These are phyloP conservation scores for Hypomecis punctinalis DNA, from an alignment of 2,888 invertebrate species.

Conservation along the genomic window DNA sequence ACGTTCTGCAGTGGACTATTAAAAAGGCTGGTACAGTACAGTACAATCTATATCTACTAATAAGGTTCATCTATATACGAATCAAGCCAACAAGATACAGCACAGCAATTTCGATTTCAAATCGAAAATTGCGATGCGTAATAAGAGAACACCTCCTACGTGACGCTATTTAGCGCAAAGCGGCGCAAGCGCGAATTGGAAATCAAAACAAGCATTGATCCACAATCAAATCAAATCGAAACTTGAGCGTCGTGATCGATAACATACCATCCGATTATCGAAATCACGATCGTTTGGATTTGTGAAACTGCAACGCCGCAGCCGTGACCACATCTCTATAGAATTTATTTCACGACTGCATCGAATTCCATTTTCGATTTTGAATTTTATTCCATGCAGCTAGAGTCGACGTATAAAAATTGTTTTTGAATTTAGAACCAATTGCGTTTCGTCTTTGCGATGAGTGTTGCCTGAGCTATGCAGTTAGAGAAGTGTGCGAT, in stretches of 20 bases:
- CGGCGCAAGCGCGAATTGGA: conserved; percentile 83
- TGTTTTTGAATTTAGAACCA: conserved; percentile 28
- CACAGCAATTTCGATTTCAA: conserved; percentile 67
- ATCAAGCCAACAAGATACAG: conserved; percentile 51
- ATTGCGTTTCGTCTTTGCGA: conserved; percentile 41
- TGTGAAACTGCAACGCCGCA: conserved; percentile 46
- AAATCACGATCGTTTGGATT: conserved; percentile 78
- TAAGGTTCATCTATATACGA: neutral
- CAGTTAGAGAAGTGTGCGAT: conserved; percentile 59
- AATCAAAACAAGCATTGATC: conserved; percentile 83
- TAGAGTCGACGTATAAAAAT: conserved; percentile 26
- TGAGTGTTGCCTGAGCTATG: conserved; percentile 50
- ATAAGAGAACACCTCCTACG: conserved; percentile 71
- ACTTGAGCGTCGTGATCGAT: conserved; percentile 81
- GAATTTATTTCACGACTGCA: conserved; percentile 42
- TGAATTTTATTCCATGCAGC: conserved; percentile 51
- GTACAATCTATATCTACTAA: neutral
- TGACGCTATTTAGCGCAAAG: conserved; percentile 83
- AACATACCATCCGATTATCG: conserved; percentile 80
- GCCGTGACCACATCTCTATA: conserved; percentile 46
- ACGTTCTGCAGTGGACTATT: too few relatives aligned
- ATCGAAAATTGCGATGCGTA: conserved; percentile 73
- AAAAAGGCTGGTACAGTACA: neutral
- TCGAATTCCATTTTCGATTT: conserved; percentile 50
- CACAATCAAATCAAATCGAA: conserved; percentile 82